Base-by-base conservation (phyloP, 2,888 invertebrate species). In the Agapostemon virescens region DNA sequence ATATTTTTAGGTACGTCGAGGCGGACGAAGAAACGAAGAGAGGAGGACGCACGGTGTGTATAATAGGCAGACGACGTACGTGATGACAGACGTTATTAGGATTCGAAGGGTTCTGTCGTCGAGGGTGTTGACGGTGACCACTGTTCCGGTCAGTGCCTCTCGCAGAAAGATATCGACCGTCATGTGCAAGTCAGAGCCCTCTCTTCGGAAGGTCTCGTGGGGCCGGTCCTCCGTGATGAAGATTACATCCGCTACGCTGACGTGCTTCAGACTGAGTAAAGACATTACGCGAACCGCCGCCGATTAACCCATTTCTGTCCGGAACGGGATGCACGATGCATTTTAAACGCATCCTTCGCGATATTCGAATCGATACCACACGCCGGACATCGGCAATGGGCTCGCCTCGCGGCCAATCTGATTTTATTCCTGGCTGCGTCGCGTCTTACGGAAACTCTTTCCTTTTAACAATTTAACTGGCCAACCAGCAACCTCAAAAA, bases 221-320 rank as follows among this genome's bases (percentile, higher is more conserved):
- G 95, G 95, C 77, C 95, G 94, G 85, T 97, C 97, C 91, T 95
- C 95, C 0, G 95, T 95, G 74, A 96, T 93, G 89, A 97, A 97
- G 80, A 97, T 94, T 0, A 97, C 95, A 90, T 97, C 97, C 38
- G 96, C 96, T 91, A 92, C 77, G 58, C 73, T 72, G 82, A 82
- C 78, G 78, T 81, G 76, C 78, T 77, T 80, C 66, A 23, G 74
- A 73, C 75, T 81, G 70, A 79, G 78, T 84, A 75, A 84, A 86
- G 77, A 79, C 78, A 79, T 86, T 83, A 84, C 71, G 74, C 82
- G 77, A 77, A 63, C 74, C 33, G 63, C 77, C 49, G 58, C 82
- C 49, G 82, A 81, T 82, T 82, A 82, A 82, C 82, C 82, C 82
- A 82, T 82, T 82, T 82, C 82, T 81, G 82, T 77, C 82, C 82